A percentile compares a stretch with the other conserved stretches of the same genome.
phyloP scores from a whole-genome alignment of 1,140 invertebrate genomes.

The Leptoteleia sp. region DNA sequence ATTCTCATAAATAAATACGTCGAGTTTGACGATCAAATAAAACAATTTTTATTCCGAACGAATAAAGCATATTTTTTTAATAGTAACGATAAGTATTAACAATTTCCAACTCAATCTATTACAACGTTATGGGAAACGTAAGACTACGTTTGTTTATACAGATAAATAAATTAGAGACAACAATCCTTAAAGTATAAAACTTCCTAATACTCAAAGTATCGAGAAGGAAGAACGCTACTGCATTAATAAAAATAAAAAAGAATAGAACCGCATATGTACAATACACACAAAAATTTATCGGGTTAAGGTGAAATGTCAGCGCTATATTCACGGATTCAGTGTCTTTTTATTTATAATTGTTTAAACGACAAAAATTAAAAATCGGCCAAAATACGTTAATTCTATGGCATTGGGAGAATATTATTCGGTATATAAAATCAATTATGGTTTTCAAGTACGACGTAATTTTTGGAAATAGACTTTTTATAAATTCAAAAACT shows the following conservation, averaged over 20 bases:
- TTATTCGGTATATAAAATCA: too few species aligned
- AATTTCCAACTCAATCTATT: constrained; percentile 33
- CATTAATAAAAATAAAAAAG: too few species aligned
- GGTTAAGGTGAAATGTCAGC: too few species aligned
- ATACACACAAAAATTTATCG: constrained; percentile 29
- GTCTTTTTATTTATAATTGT: too few species aligned
- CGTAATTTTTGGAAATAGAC: too few species aligned
- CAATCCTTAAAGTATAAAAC: constrained; percentile 28
- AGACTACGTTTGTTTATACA: constrained; percentile 3
- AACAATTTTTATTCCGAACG: constrained; percentile 30
- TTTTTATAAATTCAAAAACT: too few species aligned
- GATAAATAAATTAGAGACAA: constrained; percentile 41
- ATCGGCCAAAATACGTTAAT: too few species aligned
- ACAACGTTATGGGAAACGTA: constrained; percentile 3
- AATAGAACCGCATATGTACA: constrained; percentile 18
- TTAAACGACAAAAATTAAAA: too few species aligned
- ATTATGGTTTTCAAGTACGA: too few species aligned
- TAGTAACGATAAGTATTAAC: constrained; percentile 48
- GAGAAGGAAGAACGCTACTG: neutral
- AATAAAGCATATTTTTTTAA: constrained; percentile 43
- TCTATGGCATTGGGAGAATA: too few species aligned
- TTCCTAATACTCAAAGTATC: constrained; percentile 6
- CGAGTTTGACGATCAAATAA: constrained; percentile 9
- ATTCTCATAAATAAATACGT: too few species aligned
- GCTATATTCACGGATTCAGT: too few species aligned